Percentiles rank a stretch among this genome's conserved stretches.
These are phyloP conservation scores for Salvator merianae DNA, from an alignment of 2,113 vertebrate species.

Conservation along the genomic window DNA sequence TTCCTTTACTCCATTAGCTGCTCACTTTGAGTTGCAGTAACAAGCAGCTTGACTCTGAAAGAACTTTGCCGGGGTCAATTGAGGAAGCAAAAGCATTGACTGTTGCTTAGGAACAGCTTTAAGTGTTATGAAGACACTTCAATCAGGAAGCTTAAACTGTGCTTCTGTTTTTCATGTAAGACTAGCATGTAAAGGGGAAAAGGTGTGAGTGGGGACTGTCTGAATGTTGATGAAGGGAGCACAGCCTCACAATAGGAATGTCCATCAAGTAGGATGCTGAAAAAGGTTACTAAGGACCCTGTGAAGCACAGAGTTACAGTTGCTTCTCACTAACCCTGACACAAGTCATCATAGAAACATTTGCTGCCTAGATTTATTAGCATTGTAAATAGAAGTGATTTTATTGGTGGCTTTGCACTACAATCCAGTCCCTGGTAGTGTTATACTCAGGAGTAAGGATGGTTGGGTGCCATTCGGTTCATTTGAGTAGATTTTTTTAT, in stretches of 20 bases:
- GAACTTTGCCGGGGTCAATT: background rate
- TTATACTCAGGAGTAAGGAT: no score
- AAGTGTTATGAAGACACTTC: background rate
- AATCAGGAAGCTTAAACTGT: background rate
- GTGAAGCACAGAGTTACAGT: constrained; percentile 19
- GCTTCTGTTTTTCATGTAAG: background rate
- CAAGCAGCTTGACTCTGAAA: background rate
- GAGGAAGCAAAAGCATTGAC: background rate
- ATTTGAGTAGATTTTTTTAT: no score
- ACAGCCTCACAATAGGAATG: background rate
- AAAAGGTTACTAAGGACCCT: background rate
- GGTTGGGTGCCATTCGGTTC: no score
- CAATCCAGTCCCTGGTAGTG: no score
- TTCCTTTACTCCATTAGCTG: background rate
- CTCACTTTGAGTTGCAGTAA: background rate
- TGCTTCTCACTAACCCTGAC: constrained; percentile 5
- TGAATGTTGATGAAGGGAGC: background rate
- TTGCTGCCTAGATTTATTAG: background rate
- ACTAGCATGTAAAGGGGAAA: background rate
- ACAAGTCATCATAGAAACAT: background rate
- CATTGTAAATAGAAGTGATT: background rate
- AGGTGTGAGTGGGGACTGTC: background rate
- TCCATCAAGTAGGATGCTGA: background rate
- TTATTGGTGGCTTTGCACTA: no score
- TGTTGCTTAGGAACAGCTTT: background rate